Percentiles rank a stretch among this genome's conserved stretches.
These are phyloP conservation scores for Conops quadrifasciatus DNA, from an alignment of 2,888 invertebrate genomes.

Conservation along the genomic window DNA sequence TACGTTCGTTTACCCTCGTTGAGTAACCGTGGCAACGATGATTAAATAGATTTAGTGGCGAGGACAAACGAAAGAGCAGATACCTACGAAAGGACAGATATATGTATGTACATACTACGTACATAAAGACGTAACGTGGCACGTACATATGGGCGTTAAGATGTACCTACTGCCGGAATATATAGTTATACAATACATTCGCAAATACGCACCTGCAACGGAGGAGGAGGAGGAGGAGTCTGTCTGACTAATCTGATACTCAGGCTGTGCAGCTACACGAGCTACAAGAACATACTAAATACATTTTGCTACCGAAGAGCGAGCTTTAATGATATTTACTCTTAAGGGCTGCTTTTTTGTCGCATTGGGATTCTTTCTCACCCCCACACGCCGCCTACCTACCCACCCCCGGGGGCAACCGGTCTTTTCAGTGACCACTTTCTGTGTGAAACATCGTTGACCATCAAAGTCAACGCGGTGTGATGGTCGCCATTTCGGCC, in stretches of 20 bases:
- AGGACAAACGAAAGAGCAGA: conserved; percentile 19
- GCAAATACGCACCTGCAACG: too few relatives aligned
- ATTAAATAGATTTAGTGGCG: conserved; percentile 61
- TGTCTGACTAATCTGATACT: too few relatives aligned
- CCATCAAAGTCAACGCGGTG: conserved; percentile 9
- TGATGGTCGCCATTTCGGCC: conserved; percentile 24
- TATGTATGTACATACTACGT: not conserved
- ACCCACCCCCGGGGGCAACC: too few relatives aligned
- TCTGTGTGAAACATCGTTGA: conserved; percentile 8
- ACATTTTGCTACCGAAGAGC: not conserved
- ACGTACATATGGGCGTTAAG: conserved; percentile 1
- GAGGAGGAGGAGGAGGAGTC: too few relatives aligned
- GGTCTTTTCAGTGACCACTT: not conserved
- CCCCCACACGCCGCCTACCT: too few relatives aligned
- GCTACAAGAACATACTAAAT: not conserved
- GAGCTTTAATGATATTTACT: not conserved
- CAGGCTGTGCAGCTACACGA: too few relatives aligned
- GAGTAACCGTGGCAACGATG: conserved; percentile 64
- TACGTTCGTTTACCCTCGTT: conserved; percentile 63
- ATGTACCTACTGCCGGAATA: not conserved
- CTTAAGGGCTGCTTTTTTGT: not conserved
- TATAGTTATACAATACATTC: not conserved
- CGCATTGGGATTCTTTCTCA: not conserved
- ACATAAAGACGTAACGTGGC: not conserved
- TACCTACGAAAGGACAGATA: not conserved